Evolutionary conservation across 2,797 vertebrate genomes (phyloP).

Genomic region (Fringilla coelebs): DNA sequence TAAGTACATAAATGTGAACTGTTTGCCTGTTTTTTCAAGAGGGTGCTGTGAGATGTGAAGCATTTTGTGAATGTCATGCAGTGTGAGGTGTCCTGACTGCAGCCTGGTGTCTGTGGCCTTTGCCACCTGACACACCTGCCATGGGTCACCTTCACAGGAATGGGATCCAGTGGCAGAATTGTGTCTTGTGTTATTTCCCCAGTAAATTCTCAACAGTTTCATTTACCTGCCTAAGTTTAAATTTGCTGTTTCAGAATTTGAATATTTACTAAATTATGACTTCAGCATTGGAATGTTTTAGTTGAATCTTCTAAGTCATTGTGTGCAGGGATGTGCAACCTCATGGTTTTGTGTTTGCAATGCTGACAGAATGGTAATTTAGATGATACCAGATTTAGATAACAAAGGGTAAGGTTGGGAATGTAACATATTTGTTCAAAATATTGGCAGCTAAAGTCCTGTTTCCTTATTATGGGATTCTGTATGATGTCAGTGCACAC

Average conservation of each 20-base stretch:
- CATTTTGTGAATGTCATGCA: not conserved
- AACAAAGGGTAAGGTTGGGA: not conserved
- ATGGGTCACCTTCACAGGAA: not conserved
- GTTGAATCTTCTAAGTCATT: not conserved
- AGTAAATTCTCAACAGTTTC: not conserved
- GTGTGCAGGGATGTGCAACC: not conserved
- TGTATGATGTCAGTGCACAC: not conserved
- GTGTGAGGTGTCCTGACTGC: not conserved
- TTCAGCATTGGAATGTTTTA: not conserved
- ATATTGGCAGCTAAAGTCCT: not conserved
- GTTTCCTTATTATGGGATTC: not conserved
- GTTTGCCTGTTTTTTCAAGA: not conserved
- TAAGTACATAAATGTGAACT: slow-evolving; percentile 66
- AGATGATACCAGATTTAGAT: not conserved
- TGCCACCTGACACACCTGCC: not conserved
- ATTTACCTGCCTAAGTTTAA: not conserved
- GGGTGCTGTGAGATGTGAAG: not conserved
- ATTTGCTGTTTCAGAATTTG: not conserved
- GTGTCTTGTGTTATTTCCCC: not conserved
- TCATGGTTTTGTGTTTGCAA: not conserved
- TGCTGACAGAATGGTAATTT: not conserved
- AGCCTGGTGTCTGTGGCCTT: not conserved
- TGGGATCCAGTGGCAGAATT: not conserved
- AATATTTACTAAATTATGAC: not conserved
- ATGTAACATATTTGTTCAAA: not conserved